These are phyloP conservation scores for Hydroisotoma schaefferi DNA, from an alignment of 2,888 invertebrate genomes.

Conservation along the genomic window DNA sequence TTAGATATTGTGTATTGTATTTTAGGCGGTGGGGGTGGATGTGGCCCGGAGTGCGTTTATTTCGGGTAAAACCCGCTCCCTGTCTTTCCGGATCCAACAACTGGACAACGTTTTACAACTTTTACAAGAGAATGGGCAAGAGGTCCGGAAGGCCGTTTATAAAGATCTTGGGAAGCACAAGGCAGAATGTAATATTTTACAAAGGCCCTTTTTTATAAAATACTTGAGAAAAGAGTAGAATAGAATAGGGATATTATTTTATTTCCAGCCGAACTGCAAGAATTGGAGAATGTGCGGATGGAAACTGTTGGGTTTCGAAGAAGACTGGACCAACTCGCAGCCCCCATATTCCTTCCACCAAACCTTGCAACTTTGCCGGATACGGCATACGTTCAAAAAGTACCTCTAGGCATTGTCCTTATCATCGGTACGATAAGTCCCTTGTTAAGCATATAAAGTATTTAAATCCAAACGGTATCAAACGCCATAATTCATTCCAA, in stretches of 20 bases:
- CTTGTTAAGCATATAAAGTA: too few species aligned
- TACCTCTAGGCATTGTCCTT: constrained; percentile 88
- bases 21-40: not conserved
- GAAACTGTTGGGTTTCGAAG: too few species aligned
- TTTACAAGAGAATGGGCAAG: constrained; percentile 72
- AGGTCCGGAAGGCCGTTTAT: constrained; percentile 69
- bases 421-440: constrained; percentile 56
- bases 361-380: too few species aligned
- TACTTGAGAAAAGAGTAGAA: too few species aligned
- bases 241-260: too few species aligned
- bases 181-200: constrained; percentile 44
- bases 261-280: too few species aligned
- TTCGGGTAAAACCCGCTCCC: constrained; percentile 71
- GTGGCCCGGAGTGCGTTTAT: constrained; percentile 67
- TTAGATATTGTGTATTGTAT: too few species aligned
- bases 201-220: too few species aligned
- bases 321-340: too few species aligned
- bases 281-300: too few species aligned
- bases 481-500: not conserved
- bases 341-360: too few species aligned
- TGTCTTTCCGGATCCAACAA: constrained; percentile 78
- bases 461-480: too few species aligned
- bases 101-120: constrained; percentile 69
- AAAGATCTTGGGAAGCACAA: constrained; percentile 67
- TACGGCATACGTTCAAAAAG: constrained; percentile 55